phyloP scores from a whole-genome alignment of 2,797 vertebrate species.

The Chrosomus eos region DNA sequence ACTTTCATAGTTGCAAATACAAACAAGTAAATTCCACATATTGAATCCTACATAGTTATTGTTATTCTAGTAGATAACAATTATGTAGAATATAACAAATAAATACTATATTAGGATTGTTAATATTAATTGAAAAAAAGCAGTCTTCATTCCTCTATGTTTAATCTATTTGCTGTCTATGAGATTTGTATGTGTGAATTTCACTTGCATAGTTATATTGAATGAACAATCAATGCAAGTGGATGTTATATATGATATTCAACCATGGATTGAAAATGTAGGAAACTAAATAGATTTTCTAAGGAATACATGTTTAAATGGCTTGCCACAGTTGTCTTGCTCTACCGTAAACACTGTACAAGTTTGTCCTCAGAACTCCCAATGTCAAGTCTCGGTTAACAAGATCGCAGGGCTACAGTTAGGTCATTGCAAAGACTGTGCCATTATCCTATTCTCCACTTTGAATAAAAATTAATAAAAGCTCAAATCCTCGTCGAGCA shows the following conservation, averaged over 20 bases:
- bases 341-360: conserved; percentile 79
- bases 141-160: background rate
- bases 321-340: conserved; percentile 57
- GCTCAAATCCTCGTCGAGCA: background rate
- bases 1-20: background rate
- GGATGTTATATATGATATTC: background rate
- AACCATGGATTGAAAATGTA: background rate
- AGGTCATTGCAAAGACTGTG: conserved; percentile 26
- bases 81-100: background rate
- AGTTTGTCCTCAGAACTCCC: conserved; percentile 43
- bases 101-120: background rate
- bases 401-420: conserved; percentile 44
- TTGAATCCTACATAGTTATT: background rate
- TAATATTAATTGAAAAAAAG: background rate
- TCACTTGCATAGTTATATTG: background rate
- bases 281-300: background rate
- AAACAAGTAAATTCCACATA: background rate
- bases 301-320: conserved; percentile 24
- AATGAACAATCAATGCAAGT: background rate
- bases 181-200: background rate
- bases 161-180: background rate
- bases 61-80: background rate
- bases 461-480: background rate
- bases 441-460: background rate
- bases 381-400: conserved; percentile 63